Evolutionary conservation across 2,113 vertebrate genomes (phyloP).

Genomic region (Muntiacus muntjak): DNA sequence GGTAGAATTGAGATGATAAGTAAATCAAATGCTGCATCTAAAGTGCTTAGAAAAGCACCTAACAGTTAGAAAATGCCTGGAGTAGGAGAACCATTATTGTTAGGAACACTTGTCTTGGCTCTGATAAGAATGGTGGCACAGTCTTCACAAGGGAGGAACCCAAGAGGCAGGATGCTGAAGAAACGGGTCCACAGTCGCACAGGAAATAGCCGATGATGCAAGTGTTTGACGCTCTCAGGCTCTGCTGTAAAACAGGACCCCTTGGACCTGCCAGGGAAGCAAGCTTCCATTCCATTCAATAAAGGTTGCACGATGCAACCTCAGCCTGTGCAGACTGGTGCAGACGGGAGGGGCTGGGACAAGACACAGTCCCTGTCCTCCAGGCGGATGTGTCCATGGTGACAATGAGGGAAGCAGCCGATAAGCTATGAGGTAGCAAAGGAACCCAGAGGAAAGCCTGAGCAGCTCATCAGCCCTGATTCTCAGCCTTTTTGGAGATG

Average conservation of each 20-base stretch:
- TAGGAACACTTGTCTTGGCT: background rate
- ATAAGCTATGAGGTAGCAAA: background rate
- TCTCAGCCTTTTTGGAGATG: background rate
- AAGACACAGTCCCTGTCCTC: background rate
- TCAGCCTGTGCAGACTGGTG: fast-evolving
- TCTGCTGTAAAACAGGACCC: background rate
- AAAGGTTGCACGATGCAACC: background rate
- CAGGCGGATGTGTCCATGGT: background rate
- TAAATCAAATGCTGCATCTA: background rate
- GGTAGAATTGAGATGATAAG: background rate
- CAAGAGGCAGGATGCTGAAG: background rate
- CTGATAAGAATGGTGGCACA: no score
- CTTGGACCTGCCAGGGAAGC: background rate
- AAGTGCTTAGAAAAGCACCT: background rate
- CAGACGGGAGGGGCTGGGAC: fast-evolving
- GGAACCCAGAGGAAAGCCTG: background rate
- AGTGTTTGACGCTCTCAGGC: background rate
- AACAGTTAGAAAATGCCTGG: background rate
- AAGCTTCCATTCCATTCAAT: background rate
- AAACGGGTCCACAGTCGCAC: background rate
- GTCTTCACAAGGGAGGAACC: background rate
- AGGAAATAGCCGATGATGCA: background rate
- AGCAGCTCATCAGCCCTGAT: background rate
- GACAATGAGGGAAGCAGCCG: background rate
- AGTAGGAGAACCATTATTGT: background rate